Conservation (phyloP, 2,113 vertebrate genomes). For the Leucoraja erinaceus region DNA sequence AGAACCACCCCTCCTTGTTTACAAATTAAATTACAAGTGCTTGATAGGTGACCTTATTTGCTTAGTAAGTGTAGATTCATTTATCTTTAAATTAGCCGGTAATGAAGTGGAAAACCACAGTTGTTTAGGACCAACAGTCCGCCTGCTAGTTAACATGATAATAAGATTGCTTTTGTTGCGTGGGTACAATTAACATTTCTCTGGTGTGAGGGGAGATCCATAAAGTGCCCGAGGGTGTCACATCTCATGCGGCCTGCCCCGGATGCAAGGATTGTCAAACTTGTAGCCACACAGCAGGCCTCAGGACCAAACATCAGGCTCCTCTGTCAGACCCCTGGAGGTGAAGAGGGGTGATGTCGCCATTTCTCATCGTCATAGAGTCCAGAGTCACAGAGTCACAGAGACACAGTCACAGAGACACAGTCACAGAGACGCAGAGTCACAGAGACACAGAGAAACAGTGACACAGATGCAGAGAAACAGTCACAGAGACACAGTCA, state of each 20-base stretch:
- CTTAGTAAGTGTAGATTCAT: constrained; percentile 76
- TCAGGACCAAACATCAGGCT: constrained; percentile 12
- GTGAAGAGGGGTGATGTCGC: neutral
- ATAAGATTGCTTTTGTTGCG: constrained; percentile 74
- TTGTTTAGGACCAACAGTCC: constrained; percentile 60
- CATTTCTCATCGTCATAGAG: neutral
- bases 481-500: too few species aligned
- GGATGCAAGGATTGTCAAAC: constrained; percentile 20
- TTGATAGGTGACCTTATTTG: constrained; percentile 75
- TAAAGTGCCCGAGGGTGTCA: constrained; percentile 49
- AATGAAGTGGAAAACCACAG: constrained; percentile 71
- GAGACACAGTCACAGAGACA: too few species aligned
- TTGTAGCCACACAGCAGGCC: constrained; percentile 26
- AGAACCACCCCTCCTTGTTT: constrained; percentile 62
- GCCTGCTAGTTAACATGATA: constrained; percentile 79
- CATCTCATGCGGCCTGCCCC: neutral
- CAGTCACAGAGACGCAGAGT: too few species aligned
- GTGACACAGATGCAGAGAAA: too few species aligned
- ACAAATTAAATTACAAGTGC: constrained; percentile 79
- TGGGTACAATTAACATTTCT: constrained; percentile 72
- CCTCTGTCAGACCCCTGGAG: constrained; percentile 21
- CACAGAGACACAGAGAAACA: too few species aligned
- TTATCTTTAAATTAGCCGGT: constrained; percentile 80
- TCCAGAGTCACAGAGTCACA: too few species aligned
- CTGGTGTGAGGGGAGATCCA: constrained; percentile 63